These are phyloP conservation scores for Lagenorhynchus albirostris DNA, from an alignment of 2,113 vertebrate species.

Conservation along the genomic window DNA sequence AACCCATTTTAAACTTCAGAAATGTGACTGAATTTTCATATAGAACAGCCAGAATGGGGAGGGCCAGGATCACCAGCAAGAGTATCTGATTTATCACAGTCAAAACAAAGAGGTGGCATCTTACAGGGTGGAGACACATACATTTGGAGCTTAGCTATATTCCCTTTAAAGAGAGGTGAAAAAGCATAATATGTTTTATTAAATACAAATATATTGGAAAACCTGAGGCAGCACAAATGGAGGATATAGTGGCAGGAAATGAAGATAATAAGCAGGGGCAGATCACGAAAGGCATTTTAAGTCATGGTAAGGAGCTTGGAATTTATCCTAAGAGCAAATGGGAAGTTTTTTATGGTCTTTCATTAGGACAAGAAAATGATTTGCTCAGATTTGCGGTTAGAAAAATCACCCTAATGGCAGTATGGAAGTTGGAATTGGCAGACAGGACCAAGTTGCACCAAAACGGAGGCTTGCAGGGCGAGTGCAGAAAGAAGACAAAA, in stretches of 20 bases:
- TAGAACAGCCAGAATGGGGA: background rate
- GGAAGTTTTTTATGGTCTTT: background rate
- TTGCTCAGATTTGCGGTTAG: slow-evolving; percentile 37
- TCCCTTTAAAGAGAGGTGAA: background rate
- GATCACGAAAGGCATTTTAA: slow-evolving; percentile 6
- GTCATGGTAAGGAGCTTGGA: background rate
- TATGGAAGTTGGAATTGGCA: background rate
- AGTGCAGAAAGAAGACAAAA: background rate
- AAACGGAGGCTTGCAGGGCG: background rate
- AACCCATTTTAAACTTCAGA: slow-evolving; percentile 75
- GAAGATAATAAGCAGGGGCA: background rate
- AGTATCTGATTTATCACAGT: background rate
- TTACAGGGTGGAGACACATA: background rate
- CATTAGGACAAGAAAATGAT: background rate
- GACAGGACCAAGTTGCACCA: background rate
- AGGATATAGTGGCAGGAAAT: background rate
- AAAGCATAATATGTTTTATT: background rate
- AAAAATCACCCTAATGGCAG: background rate
- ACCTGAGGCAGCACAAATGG: background rate
- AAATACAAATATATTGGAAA: background rate
- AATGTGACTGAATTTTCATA: background rate
- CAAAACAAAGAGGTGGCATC: background rate
- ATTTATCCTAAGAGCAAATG: slow-evolving; percentile 26
- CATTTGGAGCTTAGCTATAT: background rate
- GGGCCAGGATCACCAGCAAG: background rate